Evolutionary conservation across 2,797 vertebrate species (phyloP).

Genomic region (Benthosema pterotum): DNA sequence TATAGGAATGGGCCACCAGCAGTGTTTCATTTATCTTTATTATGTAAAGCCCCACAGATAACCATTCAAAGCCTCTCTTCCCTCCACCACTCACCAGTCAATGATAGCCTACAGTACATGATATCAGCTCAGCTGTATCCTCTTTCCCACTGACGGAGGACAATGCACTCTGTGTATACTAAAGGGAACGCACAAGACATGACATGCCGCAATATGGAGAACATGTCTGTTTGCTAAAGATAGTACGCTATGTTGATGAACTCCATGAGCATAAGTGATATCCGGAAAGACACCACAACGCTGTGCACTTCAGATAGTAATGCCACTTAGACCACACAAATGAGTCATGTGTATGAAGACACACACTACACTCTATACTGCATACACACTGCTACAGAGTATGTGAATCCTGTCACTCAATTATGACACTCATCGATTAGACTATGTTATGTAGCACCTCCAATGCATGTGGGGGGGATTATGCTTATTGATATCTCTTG

Average conservation of each 20-base stretch:
- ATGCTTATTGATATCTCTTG: no score
- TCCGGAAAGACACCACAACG: no score
- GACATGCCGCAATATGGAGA: not conserved
- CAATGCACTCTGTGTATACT: not conserved
- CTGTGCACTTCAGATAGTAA: no score
- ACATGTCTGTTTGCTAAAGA: no score
- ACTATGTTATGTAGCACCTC: no score
- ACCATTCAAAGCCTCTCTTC: constrained; percentile 4
- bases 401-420: no score
- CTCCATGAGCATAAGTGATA: no score
- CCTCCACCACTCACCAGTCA: constrained; percentile 2
- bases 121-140: not conserved
- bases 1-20: constrained; percentile 24
- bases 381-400: no score
- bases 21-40: constrained; percentile 5
- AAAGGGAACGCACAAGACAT: no score
- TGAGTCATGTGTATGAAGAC: not conserved
- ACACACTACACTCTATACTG: not conserved
- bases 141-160: not conserved
- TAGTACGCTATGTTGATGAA: no score
- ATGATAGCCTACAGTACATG: not conserved
- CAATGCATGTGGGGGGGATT: no score
- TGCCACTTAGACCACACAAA: not conserved
- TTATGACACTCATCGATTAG: no score
- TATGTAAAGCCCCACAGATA: constrained; percentile 18